Evolutionary conservation across 2,888 invertebrate genomes (phyloP).

Genomic region (Amblyteles armatorius): DNA sequence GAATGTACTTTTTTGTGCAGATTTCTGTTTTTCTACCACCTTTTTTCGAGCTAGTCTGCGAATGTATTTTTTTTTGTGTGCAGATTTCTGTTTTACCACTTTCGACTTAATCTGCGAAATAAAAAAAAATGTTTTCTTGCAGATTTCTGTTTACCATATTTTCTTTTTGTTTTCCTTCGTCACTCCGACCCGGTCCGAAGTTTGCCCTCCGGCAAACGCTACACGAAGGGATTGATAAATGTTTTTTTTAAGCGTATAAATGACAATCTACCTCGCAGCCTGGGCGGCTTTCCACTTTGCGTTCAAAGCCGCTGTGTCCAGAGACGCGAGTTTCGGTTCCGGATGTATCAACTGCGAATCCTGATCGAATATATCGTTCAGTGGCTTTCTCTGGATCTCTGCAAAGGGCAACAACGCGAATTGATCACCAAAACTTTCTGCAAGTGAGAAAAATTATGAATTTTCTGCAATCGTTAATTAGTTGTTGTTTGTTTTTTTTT

Average conservation of each 20-base stretch:
- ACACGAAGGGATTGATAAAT: too few relatives aligned
- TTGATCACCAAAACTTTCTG: slow-evolving; percentile 44
- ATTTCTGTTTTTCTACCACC: too few relatives aligned
- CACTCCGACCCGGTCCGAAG: too few relatives aligned
- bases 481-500: not conserved
- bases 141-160: too few relatives aligned
- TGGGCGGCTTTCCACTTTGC: slow-evolving; percentile 83
- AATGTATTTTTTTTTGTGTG: too few relatives aligned
- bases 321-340: slow-evolving; percentile 80
- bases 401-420: slow-evolving; percentile 60
- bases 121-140: too few relatives aligned
- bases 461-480: slow-evolving; percentile 24
- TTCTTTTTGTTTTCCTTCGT: too few relatives aligned
- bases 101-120: not conserved
- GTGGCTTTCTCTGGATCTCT: slow-evolving; percentile 82
- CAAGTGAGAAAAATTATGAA: slow-evolving; percentile 45
- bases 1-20: too few relatives aligned
- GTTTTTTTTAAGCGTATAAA: not conserved
- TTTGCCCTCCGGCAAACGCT: too few relatives aligned
- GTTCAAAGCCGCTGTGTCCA: slow-evolving; percentile 81
- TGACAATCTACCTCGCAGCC: slow-evolving; percentile 74
- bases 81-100: too few relatives aligned
- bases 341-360: slow-evolving; percentile 81
- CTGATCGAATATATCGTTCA: slow-evolving; percentile 83
- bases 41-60: too few relatives aligned